Evolutionary conservation across 2,113 vertebrate genomes (phyloP), one percentile per base, ranked within the genome.

Genomic region (Camelus dromedarius): DNA sequence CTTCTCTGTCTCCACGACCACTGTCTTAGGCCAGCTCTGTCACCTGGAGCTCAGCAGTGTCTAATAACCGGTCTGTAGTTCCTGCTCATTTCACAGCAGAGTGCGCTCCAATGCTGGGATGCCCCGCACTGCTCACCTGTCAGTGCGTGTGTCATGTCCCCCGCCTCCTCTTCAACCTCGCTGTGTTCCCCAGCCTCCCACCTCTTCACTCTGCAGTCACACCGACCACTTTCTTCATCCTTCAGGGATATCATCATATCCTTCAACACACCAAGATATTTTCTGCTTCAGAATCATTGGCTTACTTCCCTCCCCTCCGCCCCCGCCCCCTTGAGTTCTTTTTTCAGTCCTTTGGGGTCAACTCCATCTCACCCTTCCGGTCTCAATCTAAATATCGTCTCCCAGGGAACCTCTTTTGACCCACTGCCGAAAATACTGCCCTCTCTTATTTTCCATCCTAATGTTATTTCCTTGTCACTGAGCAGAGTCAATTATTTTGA

Each of bases 101-200:
- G 32, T 15, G 22, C 56, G 18, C 19, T n/a, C 58, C 24, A 72
- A 26, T 12, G 35, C 35, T 12, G 46, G 2, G 75, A 13, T 4
- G 7, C n/a, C 42, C 7, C 5, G 1, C 20, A 0, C n/a, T 19
- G 10, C 32, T 26, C 18, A 7, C 30, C 32, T 18, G 10, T 2
- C 16, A 8, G n/a, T 2, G 75, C 0, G 5, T 52, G 30, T n/a
- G 50, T n/a, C 28, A 15, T 52, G 6, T 13, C 30, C 10, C 35
- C 30, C 10, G 32, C 67, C 72, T 84, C 76, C 48, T 75, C 16
- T 58, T 42, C 18, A 15, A 26, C 60, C 54, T 75, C 35, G 5
- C 4, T 69, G 75, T 28, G 50, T 75, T 62, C 20, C 89, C 67
- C 16, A 42, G 46, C 54, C 58, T 70, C 35, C 26, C 70, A 5